phyloP scores from a whole-genome alignment of 2,797 vertebrate genomes.

The Gymnothorax reevesii region DNA sequence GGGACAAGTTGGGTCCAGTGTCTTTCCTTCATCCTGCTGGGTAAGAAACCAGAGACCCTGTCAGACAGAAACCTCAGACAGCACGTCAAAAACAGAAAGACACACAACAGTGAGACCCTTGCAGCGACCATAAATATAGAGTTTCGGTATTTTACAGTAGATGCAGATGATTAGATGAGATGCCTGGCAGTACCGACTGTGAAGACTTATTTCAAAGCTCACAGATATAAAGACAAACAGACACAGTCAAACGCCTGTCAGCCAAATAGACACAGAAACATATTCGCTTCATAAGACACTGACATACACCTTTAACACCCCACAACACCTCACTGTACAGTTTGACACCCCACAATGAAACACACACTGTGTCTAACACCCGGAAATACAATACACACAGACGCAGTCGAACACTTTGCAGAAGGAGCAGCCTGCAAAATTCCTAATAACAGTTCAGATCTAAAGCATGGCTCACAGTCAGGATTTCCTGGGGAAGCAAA shows the following conservation, averaged over 20 bases:
- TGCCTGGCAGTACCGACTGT: not conserved
- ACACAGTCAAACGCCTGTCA: not conserved
- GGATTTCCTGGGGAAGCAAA: not conserved
- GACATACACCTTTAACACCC: not conserved
- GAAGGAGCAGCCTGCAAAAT: not conserved
- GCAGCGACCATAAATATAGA: not conserved
- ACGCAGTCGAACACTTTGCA: not conserved
- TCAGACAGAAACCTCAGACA: not conserved
- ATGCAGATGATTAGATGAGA: not conserved
- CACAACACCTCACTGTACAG: not conserved
- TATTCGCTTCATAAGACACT: not conserved
- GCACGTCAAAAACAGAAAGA: not conserved
- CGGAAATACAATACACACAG: not conserved
- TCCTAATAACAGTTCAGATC: not conserved
- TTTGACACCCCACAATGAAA: not conserved
- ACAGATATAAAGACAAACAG: not conserved
- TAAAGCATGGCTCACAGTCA: not conserved
- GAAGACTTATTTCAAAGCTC: not conserved
- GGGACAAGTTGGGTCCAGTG: not conserved
- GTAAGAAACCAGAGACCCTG: not conserved
- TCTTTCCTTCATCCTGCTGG: conserved; percentile 34
- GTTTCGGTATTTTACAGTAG: not conserved
- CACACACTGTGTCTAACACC: conserved; percentile 8
- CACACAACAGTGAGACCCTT: not conserved
- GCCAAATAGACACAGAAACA: not conserved